A percentile compares a stretch with the other conserved stretches of the same genome.
Evolutionary conservation across 2,797 vertebrate species (phyloP).

Genomic region (Poecilia picta): DNA sequence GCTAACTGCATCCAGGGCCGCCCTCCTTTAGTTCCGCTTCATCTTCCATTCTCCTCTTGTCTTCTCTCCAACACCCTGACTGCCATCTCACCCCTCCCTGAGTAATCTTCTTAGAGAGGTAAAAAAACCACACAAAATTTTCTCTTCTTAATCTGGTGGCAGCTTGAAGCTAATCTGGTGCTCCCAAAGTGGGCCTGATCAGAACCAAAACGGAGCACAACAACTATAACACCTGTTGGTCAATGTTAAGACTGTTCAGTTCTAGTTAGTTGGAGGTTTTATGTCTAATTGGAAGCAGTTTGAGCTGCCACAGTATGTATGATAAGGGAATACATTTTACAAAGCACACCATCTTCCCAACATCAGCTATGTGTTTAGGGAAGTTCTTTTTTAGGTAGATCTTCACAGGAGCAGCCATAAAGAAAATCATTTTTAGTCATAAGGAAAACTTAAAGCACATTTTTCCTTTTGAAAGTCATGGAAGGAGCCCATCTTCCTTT

Average conservation of each 20-base stretch:
- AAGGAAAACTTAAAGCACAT: background rate
- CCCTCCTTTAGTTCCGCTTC: constrained; percentile 79
- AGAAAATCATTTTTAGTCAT: background rate
- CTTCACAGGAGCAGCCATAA: background rate
- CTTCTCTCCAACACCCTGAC: constrained; percentile 74
- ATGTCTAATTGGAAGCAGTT: background rate
- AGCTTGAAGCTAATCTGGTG: constrained; percentile 65
- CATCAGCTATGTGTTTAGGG: background rate
- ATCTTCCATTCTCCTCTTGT: constrained; percentile 77
- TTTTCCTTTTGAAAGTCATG: background rate
- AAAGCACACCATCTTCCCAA: background rate
- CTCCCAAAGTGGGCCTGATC: constrained; percentile 56
- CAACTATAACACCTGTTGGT: constrained; percentile 48
- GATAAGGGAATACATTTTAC: background rate
- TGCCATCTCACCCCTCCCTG: constrained; percentile 78
- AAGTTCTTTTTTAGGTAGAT: background rate
- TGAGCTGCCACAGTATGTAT: background rate
- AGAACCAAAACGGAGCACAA: constrained; percentile 30
- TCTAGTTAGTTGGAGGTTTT: background rate
- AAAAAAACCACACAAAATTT: constrained; percentile 49
- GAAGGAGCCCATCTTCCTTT: background rate
- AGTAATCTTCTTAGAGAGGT: constrained; percentile 83
- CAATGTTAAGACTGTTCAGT: constrained; percentile 49
- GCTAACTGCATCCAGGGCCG: constrained; percentile 71
- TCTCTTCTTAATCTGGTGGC: constrained; percentile 74